Percentiles rank a stretch among this genome's conserved stretches.
phyloP scores from a whole-genome alignment of 23 tunicate species.

The Ciona savignyi region DNA sequence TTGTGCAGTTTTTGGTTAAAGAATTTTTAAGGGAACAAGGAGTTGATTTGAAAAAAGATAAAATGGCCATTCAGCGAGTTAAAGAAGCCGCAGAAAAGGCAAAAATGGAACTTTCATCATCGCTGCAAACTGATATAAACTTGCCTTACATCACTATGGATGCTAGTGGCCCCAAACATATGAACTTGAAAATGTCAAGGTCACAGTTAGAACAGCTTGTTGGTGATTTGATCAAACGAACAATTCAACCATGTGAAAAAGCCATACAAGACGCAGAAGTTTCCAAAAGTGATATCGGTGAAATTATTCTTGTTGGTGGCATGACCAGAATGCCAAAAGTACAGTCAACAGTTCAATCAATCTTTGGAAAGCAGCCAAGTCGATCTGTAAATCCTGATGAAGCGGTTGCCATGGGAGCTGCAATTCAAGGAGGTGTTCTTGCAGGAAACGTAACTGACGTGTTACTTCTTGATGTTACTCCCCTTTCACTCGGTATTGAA shows the following conservation, averaged over 20 bases:
- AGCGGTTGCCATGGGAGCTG: slow-evolving; percentile 99
- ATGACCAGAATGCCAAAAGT: slow-evolving; percentile 99
- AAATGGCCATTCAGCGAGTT: slow-evolving; percentile 96
- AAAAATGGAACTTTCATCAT: slow-evolving; percentile 89
- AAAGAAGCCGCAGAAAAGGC: slow-evolving; percentile 99
- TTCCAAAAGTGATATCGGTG: slow-evolving; percentile 80
- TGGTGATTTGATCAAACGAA: slow-evolving; percentile 78
- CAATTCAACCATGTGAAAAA: slow-evolving; percentile 90
- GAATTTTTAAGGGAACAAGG: slow-evolving; percentile 88
- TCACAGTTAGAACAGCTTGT: slow-evolving; percentile 85
- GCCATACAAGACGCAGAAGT: slow-evolving; percentile 95
- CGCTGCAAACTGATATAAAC: slow-evolving; percentile 91
- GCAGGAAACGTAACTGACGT: slow-evolving; percentile 97
- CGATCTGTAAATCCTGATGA: slow-evolving; percentile 96
- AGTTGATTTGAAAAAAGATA: slow-evolving; percentile 83
- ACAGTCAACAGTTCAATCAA: slow-evolving; percentile 67
- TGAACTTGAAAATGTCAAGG: slow-evolving; percentile 89
- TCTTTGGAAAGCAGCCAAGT: slow-evolving; percentile 74
- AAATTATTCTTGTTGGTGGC: slow-evolving; percentile 88
- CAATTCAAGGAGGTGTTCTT: slow-evolving; percentile 96
- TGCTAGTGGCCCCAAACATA: slow-evolving; percentile 93
- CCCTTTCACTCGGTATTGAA: slow-evolving; percentile 96
- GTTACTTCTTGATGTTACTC: slow-evolving; percentile 94
- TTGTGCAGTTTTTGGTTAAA: slow-evolving; percentile 52
- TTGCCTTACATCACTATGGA: slow-evolving; percentile 96